Evolutionary conservation across 2,113 vertebrate species (phyloP).

Genomic region (Chloropsis cyanopogon): DNA sequence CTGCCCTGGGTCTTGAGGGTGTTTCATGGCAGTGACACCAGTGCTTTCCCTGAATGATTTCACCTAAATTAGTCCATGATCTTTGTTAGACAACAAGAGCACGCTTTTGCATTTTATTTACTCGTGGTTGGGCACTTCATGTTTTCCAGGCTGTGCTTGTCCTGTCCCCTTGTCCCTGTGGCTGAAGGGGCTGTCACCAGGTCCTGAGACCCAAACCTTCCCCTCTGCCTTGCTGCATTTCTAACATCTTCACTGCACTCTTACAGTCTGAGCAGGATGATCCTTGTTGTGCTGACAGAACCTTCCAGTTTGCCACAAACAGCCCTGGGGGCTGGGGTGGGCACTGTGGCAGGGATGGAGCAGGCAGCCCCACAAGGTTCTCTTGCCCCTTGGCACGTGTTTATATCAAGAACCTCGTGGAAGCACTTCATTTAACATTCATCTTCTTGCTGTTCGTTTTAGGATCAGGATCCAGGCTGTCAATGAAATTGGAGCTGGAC

Average conservation of each 20-base stretch:
- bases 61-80: background rate
- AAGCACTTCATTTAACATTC: background rate
- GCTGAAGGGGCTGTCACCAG: background rate
- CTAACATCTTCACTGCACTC: background rate
- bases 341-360: background rate
- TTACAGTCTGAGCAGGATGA: background rate
- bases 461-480: slow-evolving; percentile 92
- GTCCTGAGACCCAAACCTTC: background rate
- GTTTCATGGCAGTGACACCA: background rate
- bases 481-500: slow-evolving; percentile 89
- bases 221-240: background rate
- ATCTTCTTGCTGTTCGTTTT: background rate
- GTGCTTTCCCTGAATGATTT: background rate
- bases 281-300: background rate
- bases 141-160: background rate
- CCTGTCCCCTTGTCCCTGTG: background rate
- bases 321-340: background rate
- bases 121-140: accelerated
- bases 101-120: background rate
- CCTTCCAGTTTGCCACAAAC: background rate
- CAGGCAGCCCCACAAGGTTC: background rate
- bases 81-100: background rate
- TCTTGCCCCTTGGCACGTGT: background rate
- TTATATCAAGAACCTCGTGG: background rate
- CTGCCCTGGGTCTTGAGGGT: background rate